Base-by-base conservation (phyloP, 2,888 invertebrate species). In the Reticulitermes lucifugus region DNA sequence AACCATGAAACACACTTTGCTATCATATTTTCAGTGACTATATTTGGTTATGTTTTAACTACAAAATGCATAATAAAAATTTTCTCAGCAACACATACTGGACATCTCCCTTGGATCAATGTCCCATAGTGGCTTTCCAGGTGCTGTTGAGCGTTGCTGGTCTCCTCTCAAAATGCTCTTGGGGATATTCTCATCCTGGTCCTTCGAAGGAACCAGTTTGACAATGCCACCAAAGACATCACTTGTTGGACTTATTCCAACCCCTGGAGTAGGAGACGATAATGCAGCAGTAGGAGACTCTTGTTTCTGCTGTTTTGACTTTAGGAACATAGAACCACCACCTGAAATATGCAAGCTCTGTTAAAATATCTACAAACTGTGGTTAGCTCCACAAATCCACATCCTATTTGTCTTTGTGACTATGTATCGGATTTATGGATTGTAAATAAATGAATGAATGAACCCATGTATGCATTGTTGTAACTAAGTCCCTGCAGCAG, bases 271-370 rank as follows among this genome's bases (percentile, higher is more conserved):
- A 35, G 81, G 81, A 41, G 75, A 25, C 1, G 41, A 55, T n/a
- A 70, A 75, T 35, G 55, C 71, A 41, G 60, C 59, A 4, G 79
- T 41, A n/a, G 71, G 73, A 29, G 84, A 84, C 55, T 84, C 82
- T 83, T 65, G 83, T 59, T 79, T 59, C 87, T 89, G 90, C 21
- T 90, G 90, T 77, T 92, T 92, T 1, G 92, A 92, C 89, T 94
- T 95, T 12, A 95, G 90, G 88, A 94, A 95, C 92, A 94, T 94
- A 7, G 93, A 91, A 2, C 95, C 95, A n/a, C 93, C 46, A 46
- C 46, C 46, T 46, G 46, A 46, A 46, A 46, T 46, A 12, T 46
- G 46, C 46, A 46, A 12, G 46, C 10, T 6, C 0, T 46, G 7
- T 12, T 46, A 46, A 46, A 46, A 46, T 6, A 46, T 46, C 46